Conservation (phyloP, 2,888 invertebrate genomes). For the Helicoverpa assulta region DNA sequence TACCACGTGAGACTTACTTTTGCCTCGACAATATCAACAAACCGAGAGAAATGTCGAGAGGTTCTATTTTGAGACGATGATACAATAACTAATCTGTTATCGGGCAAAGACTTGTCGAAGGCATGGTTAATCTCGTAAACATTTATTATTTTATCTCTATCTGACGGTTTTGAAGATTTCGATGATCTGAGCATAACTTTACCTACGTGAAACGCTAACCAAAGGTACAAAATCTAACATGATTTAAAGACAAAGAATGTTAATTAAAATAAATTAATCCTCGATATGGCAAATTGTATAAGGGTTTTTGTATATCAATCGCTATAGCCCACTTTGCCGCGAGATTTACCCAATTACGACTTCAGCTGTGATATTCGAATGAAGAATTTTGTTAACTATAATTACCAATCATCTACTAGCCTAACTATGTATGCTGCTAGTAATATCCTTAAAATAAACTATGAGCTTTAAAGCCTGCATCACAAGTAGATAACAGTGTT, state of each 20-base stretch:
- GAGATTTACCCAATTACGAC: too few relatives aligned
- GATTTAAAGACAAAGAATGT: background rate
- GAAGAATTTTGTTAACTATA: too few relatives aligned
- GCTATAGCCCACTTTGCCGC: too few relatives aligned
- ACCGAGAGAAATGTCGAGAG: slow-evolving; percentile 78
- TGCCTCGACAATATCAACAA: slow-evolving; percentile 74
- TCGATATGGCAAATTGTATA: background rate
- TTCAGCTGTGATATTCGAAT: too few relatives aligned
- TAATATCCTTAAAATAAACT: background rate
- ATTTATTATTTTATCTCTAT: slow-evolving; percentile 43
- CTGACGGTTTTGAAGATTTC: slow-evolving; percentile 12
- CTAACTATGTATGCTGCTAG: background rate
- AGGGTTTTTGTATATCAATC: too few relatives aligned
- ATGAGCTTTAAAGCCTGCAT: slow-evolving; percentile 6
- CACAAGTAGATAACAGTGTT: slow-evolving; percentile 20
- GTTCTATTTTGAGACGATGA: slow-evolving; percentile 82
- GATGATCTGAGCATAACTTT: background rate
- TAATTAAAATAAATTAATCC: background rate
- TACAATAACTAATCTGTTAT: slow-evolving; percentile 82
- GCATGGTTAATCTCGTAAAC: slow-evolving; percentile 62
- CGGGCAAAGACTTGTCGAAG: slow-evolving; percentile 82
- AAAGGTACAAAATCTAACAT: background rate
- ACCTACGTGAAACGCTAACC: background rate
- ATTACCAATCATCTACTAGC: too few relatives aligned
- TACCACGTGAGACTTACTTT: slow-evolving; percentile 84